A percentile compares a stretch with the other conserved stretches of the same genome.
Evolutionary conservation across 2,797 vertebrate genomes (phyloP).

Genomic region (Pipistrellus nathusii): DNA sequence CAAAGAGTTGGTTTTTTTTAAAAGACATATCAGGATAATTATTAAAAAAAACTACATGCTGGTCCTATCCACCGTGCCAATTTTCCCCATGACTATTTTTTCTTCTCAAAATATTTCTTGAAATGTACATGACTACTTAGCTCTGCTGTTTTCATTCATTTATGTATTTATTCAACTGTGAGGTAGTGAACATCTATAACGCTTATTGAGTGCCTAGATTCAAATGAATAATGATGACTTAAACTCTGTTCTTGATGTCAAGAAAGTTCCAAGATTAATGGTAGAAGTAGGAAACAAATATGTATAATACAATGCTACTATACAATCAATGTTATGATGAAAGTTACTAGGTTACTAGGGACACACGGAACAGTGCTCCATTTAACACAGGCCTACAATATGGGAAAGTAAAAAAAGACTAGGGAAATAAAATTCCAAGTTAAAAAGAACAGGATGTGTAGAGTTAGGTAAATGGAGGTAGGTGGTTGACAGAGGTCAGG

Average conservation of each 20-base stretch:
- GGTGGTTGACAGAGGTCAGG: neutral
- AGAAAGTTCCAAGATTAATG: neutral
- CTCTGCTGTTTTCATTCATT: conserved; percentile 4
- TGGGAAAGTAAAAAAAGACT: neutral
- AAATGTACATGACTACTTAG: neutral
- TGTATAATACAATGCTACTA: neutral
- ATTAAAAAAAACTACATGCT: neutral
- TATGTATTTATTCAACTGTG: neutral
- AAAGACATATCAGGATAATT: neutral
- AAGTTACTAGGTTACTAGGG: neutral
- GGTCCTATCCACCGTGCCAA: neutral
- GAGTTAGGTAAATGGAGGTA: neutral
- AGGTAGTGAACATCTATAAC: conserved; percentile 6
- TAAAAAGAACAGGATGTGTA: neutral
- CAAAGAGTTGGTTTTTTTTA: neutral
- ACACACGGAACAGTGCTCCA: neutral
- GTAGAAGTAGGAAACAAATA: neutral
- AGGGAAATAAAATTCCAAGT: neutral
- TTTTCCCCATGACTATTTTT: neutral
- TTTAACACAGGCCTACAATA: neutral
- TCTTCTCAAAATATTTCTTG: neutral
- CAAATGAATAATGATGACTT: conserved; percentile 19
- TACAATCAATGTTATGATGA: neutral
- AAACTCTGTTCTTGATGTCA: neutral
- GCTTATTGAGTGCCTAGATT: conserved; percentile 11